A percentile compares a stretch with the other conserved stretches of the same genome.
These are phyloP conservation scores for Nemopilema nomurai DNA, from an alignment of 30 jellyfish, hydroid and myxozoan genomes.

Conservation along the genomic window DNA sequence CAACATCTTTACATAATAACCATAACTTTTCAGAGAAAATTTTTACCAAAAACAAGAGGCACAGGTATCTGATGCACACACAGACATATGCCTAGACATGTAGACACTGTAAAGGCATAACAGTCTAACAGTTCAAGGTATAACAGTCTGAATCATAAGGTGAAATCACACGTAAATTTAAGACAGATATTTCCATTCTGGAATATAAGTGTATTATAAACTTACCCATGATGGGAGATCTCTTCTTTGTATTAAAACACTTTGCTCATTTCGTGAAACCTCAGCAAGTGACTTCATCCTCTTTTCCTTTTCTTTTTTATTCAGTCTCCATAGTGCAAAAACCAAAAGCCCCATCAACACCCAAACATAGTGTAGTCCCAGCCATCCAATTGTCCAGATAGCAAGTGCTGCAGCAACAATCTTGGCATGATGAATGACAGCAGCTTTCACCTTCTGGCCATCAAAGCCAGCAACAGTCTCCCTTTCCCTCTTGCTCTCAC, in stretches of 20 bases:
- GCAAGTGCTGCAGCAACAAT: conserved; percentile 71
- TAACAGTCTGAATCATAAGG: too few relatives aligned
- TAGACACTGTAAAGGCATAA: too few relatives aligned
- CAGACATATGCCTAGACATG: too few relatives aligned
- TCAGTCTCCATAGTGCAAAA: conserved; percentile 56
- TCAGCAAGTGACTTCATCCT: conserved; percentile 54
- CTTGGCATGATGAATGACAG: conserved; percentile 55
- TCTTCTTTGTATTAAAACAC: conserved; percentile 28
- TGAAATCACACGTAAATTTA: too few relatives aligned
- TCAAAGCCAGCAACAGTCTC: conserved; percentile 60
- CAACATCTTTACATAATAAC: too few relatives aligned
- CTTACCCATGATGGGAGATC: conserved; percentile 86
- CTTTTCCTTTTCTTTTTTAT: conserved; percentile 41
- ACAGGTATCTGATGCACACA: too few relatives aligned
- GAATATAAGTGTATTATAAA: too few relatives aligned
- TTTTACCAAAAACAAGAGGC: too few relatives aligned
- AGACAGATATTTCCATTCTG: neutral
- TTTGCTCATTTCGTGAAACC: conserved; percentile 58
- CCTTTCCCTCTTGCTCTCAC: neutral
- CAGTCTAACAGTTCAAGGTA: too few relatives aligned
- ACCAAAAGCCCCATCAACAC: conserved; percentile 66
- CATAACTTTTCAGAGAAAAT: too few relatives aligned
- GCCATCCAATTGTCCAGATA: conserved; percentile 79
- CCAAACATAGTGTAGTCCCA: conserved; percentile 72
- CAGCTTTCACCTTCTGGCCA: conserved; percentile 38